Conservation (phyloP, 2,797 vertebrate genomes). For the Propithecus deckenii region DNA sequence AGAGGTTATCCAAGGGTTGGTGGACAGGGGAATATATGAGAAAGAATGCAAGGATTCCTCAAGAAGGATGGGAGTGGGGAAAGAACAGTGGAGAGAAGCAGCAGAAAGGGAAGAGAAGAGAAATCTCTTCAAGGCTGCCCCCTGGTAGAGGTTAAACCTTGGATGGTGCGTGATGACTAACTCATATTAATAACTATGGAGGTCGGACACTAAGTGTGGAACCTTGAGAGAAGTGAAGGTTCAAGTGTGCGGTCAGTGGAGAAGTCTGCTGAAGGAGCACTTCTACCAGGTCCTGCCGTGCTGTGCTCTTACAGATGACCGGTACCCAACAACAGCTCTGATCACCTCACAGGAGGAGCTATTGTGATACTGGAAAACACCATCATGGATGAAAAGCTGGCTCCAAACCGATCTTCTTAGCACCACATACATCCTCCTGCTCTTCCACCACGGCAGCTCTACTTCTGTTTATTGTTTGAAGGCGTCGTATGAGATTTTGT, state of each 20-base stretch:
- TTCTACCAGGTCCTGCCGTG: not conserved
- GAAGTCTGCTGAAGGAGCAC: not conserved
- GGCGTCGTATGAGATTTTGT: not conserved
- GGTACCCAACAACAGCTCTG: not conserved
- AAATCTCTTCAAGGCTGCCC: not conserved
- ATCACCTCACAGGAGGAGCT: no score
- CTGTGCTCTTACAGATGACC: not conserved
- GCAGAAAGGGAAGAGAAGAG: not conserved
- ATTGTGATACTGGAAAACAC: not conserved
- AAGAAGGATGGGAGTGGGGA: not conserved
- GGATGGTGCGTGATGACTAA: not conserved
- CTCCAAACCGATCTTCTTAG: not conserved
- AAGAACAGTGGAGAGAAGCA: not conserved
- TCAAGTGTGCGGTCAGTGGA: accelerated
- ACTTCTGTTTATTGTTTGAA: not conserved
- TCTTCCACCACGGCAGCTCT: not conserved
- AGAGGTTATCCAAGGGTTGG: constrained; percentile 75
- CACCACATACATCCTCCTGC: no score
- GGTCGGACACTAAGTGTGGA: not conserved
- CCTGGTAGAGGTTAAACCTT: no score
- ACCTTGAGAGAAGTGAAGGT: not conserved
- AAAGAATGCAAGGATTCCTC: constrained; percentile 32
- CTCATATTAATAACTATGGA: not conserved
- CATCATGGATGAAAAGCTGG: accelerated
- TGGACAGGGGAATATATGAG: not conserved